Percentiles rank a stretch among this genome's conserved stretches.
Conservation (phyloP, 2,113 vertebrate species). For the Callochromis pleurospilus region DNA sequence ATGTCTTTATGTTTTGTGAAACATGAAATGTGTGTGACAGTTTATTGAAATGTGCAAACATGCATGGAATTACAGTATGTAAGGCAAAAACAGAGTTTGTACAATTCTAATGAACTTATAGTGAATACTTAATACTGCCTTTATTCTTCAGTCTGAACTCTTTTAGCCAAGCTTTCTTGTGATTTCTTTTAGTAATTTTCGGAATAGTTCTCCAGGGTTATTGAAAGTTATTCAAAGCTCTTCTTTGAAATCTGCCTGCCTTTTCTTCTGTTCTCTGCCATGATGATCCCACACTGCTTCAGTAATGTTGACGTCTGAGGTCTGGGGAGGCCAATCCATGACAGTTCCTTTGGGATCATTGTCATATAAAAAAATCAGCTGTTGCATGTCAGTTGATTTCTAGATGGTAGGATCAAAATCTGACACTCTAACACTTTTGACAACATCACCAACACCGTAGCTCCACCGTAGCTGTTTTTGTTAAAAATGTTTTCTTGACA, state of each 20-base stretch:
- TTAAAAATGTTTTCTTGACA: neutral
- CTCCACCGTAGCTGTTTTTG: neutral
- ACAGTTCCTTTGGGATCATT: neutral
- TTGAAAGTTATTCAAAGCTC: neutral
- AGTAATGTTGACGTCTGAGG: neutral
- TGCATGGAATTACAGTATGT: neutral
- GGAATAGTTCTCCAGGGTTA: neutral
- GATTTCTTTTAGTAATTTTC: neutral
- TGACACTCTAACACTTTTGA: neutral
- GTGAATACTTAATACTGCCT: neutral
- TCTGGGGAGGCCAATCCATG: no score
- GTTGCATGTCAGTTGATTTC: neutral
- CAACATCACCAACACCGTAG: neutral
- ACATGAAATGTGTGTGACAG: rapidly evolving
- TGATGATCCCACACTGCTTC: neutral
- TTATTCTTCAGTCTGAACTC: neutral
- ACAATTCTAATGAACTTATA: neutral
- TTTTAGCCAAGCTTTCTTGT: neutral
- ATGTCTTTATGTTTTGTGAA: neutral
- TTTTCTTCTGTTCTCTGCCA: neutral
- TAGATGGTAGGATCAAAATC: neutral
- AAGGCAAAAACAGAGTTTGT: neutral
- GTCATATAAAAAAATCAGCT: rapidly evolving
- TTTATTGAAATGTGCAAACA: neutral
- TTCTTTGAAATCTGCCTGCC: neutral